Percentiles rank a stretch among this genome's conserved stretches.
Evolutionary conservation across 2,888 invertebrate species (phyloP).

Genomic region (Sepiola atlantica): DNA sequence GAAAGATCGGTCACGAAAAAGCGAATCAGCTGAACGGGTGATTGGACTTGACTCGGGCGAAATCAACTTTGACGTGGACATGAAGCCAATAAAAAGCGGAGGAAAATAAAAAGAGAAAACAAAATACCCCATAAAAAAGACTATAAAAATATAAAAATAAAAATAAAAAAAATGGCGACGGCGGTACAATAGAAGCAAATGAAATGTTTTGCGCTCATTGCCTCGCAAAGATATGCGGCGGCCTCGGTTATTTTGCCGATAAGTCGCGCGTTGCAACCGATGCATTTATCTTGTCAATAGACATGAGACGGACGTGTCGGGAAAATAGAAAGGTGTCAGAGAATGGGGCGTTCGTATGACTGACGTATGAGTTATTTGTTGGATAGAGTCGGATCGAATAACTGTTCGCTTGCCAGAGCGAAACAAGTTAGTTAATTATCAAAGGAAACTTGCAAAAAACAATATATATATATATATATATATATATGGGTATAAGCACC

Average conservation of each 20-base stretch:
- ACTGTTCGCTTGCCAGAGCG: not conserved
- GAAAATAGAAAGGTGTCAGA: not conserved
- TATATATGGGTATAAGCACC: not conserved
- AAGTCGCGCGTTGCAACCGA: constrained; percentile 12
- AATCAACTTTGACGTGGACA: constrained; percentile 32
- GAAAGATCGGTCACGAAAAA: not conserved
- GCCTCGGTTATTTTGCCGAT: not conserved
- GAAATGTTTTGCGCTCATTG: constrained; percentile 9
- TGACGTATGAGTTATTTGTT: constrained; percentile 18
- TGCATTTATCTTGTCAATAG: constrained; percentile 19
- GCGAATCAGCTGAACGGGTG: not conserved
- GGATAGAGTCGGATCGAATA: constrained; percentile 2
- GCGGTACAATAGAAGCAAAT: not conserved
- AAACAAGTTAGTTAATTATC: not conserved
- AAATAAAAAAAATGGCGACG: too few species aligned
- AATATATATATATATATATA: not conserved
- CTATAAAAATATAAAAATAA: not conserved
- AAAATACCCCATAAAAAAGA: not conserved
- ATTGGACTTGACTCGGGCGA: not conserved
- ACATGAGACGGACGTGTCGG: not conserved
- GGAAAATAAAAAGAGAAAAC: not conserved
- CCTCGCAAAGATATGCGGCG: not conserved
- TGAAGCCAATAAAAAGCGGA: not conserved
- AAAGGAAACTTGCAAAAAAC: not conserved
- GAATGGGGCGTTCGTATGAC: not conserved